Percentiles rank a stretch among this genome's conserved stretches.
Conservation (phyloP, 2,888 invertebrate genomes). For the Calameuta idolon region DNA sequence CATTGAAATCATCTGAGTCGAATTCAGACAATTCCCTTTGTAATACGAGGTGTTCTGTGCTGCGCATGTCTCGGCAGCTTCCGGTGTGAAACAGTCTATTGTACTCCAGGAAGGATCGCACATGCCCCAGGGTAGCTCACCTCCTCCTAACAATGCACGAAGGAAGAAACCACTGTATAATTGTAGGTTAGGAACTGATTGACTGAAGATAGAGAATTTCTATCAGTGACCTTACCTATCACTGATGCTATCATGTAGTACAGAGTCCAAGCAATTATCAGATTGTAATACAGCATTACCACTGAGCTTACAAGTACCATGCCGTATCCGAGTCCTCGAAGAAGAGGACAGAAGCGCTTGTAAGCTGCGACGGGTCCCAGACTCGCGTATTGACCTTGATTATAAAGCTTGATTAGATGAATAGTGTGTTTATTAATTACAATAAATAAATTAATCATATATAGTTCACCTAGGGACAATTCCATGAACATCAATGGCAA, state of each 20-base stretch:
- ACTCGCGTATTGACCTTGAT: constrained; percentile 79
- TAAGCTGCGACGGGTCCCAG: constrained; percentile 84
- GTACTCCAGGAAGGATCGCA: constrained; percentile 81
- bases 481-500: constrained; percentile 88
- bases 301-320: constrained; percentile 83
- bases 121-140: constrained; percentile 77
- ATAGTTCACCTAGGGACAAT: constrained; percentile 74
- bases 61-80: constrained; percentile 74
- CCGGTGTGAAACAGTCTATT: constrained; percentile 77
- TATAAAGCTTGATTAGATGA: constrained; percentile 14
- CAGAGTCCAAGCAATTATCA: constrained; percentile 83
- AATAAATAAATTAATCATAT: not conserved
- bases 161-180: not conserved
- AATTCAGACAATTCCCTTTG: constrained; percentile 73
- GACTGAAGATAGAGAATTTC: not conserved
- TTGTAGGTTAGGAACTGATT: not conserved
- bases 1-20: constrained; percentile 69
- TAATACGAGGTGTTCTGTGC: constrained; percentile 75
- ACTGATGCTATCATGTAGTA: constrained; percentile 81
- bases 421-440: not conserved
- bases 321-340: constrained; percentile 80
- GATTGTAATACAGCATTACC: constrained; percentile 82
- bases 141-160: constrained; percentile 40
- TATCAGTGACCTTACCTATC: constrained; percentile 65
- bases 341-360: constrained; percentile 82